phyloP scores from a whole-genome alignment of 2,888 invertebrate species.

The Tribolium freemani region DNA sequence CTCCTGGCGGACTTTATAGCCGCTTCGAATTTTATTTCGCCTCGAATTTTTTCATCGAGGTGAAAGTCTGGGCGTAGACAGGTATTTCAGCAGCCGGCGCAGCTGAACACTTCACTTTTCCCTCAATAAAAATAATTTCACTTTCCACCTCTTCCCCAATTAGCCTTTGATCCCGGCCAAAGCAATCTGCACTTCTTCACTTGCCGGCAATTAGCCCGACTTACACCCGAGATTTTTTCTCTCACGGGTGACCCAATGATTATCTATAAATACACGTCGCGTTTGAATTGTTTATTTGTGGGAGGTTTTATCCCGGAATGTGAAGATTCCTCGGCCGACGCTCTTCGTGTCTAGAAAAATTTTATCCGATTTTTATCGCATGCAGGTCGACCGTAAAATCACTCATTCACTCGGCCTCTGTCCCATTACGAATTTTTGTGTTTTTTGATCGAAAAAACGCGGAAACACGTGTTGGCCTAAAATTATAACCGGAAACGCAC shows the following conservation, averaged over 20 bases:
- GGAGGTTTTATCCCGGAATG: constrained; percentile 8
- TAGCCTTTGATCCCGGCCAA: background rate
- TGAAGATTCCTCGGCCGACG: constrained; percentile 13
- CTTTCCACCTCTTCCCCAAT: too few species aligned
- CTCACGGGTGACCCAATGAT: background rate
- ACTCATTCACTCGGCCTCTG: background rate
- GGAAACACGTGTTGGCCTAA: constrained; percentile 46
- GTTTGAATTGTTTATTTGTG: constrained; percentile 15
- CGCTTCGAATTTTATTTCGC: background rate
- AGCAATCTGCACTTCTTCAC: background rate
- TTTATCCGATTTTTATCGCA: constrained; percentile 3
- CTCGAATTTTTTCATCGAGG: background rate
- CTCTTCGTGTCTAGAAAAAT: constrained; percentile 24
- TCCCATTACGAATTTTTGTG: background rate
- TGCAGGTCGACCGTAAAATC: background rate
- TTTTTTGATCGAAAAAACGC: constrained; percentile 10
- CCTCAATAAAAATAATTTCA: too few species aligned
- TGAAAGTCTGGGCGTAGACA: background rate
- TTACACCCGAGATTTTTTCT: background rate
- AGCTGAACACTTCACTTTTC: too few species aligned
- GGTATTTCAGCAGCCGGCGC: background rate
- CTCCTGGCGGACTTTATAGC: background rate
- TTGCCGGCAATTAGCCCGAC: background rate
- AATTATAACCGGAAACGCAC: constrained; percentile 48
- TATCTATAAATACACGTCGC: constrained; percentile 12